Conservation (phyloP, 2,113 vertebrate genomes). For the Climacteris rufus region DNA sequence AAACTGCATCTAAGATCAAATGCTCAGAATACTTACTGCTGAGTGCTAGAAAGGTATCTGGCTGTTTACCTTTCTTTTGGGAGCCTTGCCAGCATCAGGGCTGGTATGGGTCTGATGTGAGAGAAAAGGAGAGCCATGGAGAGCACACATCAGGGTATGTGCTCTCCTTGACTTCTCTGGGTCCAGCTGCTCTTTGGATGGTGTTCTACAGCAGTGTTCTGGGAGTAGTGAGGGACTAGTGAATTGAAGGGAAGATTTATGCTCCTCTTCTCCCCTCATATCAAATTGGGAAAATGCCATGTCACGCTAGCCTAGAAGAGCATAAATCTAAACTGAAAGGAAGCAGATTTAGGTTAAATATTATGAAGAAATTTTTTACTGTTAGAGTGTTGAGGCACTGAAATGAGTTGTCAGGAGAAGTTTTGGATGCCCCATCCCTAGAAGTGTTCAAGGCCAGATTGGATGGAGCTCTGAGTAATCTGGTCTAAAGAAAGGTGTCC, state of each 20-base stretch:
- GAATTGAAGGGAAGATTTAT: background rate
- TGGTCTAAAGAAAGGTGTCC: background rate
- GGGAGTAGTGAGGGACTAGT: background rate
- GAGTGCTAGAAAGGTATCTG: background rate
- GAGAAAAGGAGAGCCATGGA: background rate
- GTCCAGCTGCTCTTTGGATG: background rate
- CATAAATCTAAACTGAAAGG: background rate
- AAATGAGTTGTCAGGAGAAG: background rate
- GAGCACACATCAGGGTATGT: rapidly evolving
- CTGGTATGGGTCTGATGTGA: background rate
- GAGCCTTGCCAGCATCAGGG: background rate
- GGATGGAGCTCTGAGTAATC: background rate
- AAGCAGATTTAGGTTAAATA: background rate
- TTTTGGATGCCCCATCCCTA: background rate
- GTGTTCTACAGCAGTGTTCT: background rate
- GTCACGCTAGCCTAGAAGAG: background rate
- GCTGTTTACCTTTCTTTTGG: background rate
- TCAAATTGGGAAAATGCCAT: background rate
- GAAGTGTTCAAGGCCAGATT: background rate
- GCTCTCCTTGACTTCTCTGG: background rate
- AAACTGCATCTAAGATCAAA: background rate
- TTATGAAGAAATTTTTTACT: background rate
- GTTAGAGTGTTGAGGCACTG: background rate
- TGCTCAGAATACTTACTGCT: background rate
- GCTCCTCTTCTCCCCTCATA: background rate